These are phyloP conservation scores for Dendrophyllia cribrosa DNA, from an alignment of 64 coral and sea anemone species.

Conservation along the genomic window DNA sequence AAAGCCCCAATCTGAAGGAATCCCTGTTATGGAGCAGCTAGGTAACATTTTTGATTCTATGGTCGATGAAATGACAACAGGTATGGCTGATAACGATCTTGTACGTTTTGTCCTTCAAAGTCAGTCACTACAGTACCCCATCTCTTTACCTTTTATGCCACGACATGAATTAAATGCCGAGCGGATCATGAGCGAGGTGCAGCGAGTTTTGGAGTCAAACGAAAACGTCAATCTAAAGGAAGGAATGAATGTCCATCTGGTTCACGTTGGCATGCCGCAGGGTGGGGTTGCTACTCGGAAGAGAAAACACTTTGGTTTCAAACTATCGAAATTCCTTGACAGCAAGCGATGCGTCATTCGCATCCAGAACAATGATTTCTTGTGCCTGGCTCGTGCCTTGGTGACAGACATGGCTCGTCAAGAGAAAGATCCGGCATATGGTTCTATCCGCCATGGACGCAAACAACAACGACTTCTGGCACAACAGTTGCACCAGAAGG, in stretches of 20 bases:
- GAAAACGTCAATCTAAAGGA: conserved; percentile 24
- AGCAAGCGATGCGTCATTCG: conserved; percentile 38
- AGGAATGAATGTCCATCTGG: conserved; percentile 25
- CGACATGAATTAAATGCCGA: conserved; percentile 37
- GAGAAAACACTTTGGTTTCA: conserved; percentile 10
- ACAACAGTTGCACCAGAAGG: conserved; percentile 11
- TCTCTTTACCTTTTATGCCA: conserved; percentile 26
- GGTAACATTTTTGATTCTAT: too few relatives aligned
- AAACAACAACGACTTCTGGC: conserved; percentile 11
- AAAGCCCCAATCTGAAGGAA: too few relatives aligned
- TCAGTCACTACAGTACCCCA: conserved; percentile 5
- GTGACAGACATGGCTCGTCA: conserved; percentile 36
- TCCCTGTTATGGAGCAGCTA: too few relatives aligned
- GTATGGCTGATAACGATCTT: too few relatives aligned
- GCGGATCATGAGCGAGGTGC: conserved; percentile 18
- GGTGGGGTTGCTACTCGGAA: neutral
- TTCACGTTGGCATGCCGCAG: conserved; percentile 35
- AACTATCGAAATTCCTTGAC: conserved; percentile 34
- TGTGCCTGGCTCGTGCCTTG: conserved; percentile 26
- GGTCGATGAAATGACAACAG: too few relatives aligned
- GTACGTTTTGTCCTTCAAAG: conserved; percentile 2
- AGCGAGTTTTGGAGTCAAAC: conserved; percentile 29
- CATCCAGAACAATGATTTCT: conserved; percentile 41
- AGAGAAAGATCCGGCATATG: neutral
- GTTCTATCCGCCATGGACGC: neutral